phyloP scores from a whole-genome alignment of 2,888 invertebrate genomes.

The Macrosoma leucophasiata region DNA sequence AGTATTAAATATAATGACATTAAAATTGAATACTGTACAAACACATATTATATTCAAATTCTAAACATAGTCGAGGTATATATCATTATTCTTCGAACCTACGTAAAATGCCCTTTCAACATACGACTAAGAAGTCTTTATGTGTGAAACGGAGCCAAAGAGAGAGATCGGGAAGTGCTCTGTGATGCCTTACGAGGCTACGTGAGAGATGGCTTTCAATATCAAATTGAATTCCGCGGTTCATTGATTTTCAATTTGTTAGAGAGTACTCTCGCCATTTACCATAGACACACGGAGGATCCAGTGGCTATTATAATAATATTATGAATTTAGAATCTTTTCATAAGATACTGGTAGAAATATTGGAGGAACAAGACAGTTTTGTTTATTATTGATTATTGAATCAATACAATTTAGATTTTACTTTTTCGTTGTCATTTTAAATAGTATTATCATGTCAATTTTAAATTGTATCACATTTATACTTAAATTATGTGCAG shows the following conservation, averaged over 20 bases:
- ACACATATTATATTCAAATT: no score
- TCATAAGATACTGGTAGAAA: no score
- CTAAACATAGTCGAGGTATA: no score
- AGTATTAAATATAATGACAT: no score
- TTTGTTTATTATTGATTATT: background rate
- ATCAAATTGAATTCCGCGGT: constrained; percentile 81
- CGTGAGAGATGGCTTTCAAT: constrained; percentile 77
- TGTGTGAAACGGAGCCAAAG: constrained; percentile 59
- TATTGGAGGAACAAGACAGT: no score
- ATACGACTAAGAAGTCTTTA: constrained; percentile 45
- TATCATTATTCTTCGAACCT: no score
- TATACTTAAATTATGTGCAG: no score
- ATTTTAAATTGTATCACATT: no score
- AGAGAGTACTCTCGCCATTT: constrained; percentile 64
- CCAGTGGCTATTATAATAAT: constrained; percentile 56
- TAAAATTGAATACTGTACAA: no score
- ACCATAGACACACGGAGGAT: constrained; percentile 56
- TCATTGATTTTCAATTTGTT: constrained; percentile 78
- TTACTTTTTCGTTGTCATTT: background rate
- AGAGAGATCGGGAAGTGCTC: constrained; percentile 54
- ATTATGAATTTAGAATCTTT: constrained; percentile 31
- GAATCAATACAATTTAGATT: background rate
- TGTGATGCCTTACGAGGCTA: constrained; percentile 46
- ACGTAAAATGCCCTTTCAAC: constrained; percentile 38
- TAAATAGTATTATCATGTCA: background rate